Evolutionary conservation across 2,113 vertebrate species (phyloP), one percentile per base, ranked within the genome.

Genomic region (Petromus typicus): DNA sequence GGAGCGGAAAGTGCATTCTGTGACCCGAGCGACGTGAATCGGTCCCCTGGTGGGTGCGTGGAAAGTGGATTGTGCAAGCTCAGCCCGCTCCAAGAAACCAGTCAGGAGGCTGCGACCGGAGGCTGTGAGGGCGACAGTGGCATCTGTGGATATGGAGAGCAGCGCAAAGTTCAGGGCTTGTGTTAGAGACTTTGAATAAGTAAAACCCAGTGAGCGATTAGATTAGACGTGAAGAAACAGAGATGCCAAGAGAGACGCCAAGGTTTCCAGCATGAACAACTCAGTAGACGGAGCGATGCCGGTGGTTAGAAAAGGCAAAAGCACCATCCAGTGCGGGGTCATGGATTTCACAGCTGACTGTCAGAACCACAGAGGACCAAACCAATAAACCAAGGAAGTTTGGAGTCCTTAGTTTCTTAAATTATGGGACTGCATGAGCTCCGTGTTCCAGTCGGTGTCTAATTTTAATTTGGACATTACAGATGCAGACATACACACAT

Each of bases 361-460:
- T 79, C 18, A 95, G 85, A 85, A 43, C 75, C 43, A 86, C 30
- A 90, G 8, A 20, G 69, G 32, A 25, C 10, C 11, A 86, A 64
- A 76, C 43, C 66, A 64, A 8, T 67, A 85, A 93, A 25, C 84
- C 34, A 69, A 61, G 22, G 43, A 57, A 85, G 48, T 22, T 88
- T 75, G 37, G 83, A 61, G 18, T 86, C 30, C 63, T 69, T 56
- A 54, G 30, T 59, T 32, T 73, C 85, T 88, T 75, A 78, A 96
- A 92, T 86, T 76, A 45, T 6, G 34, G 56, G 13, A 56, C 80
- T 95, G 89, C 34, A 56, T 51, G 61, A 80, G n/a, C 61, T 95
- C 67, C 51, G 43, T 37, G 80, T 37, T 89, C 75, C 93, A 90
- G 16, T 45, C 57, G 51, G 25, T 88, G n/a, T 51, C 82, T 66